Evolutionary conservation across 2,113 vertebrate species (phyloP).

Genomic region (Xenopus tropicalis): UCB_Xtro_10.0 CM004449.2:70066001-70066500

Average conservation of each 20-base stretch:
- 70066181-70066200: conserved; percentile 21
- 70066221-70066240: too few relatives aligned
- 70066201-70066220: not conserved
- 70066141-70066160: conserved; percentile 78
- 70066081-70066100: conserved; percentile 62
- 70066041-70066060: not conserved
- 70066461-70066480: too few relatives aligned
- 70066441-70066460: too few relatives aligned
- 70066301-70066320: too few relatives aligned
- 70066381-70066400: too few relatives aligned
- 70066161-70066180: conserved; percentile 83
- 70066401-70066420: too few relatives aligned
- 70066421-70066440: too few relatives aligned
- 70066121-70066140: conserved; percentile 87
- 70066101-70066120: conserved; percentile 81
- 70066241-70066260: not conserved
- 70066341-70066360: too few relatives aligned
- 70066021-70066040: not conserved
- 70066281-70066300: too few relatives aligned
- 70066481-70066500: too few relatives aligned
- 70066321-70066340: too few relatives aligned
- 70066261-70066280: not conserved
- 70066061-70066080: not conserved
- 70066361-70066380: too few relatives aligned
- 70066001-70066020: not conserved